Percentiles rank a stretch among this genome's conserved stretches.
Evolutionary conservation across 1,140 invertebrate species (phyloP).

Genomic region (Matsumurasca onukii): DNA sequence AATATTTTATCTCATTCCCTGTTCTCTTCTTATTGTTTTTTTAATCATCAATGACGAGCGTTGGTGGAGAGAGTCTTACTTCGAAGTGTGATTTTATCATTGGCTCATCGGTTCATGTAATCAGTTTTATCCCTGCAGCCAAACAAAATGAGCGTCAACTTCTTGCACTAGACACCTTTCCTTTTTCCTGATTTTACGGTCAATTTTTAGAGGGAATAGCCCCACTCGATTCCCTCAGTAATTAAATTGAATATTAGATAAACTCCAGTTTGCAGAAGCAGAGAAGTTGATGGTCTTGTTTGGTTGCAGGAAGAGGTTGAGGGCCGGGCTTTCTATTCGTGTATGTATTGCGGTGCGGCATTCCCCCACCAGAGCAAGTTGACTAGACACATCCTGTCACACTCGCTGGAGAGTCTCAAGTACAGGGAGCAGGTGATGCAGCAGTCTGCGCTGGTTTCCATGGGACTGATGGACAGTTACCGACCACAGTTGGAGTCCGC

Average conservation of each 20-base stretch:
- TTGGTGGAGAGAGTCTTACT: neutral
- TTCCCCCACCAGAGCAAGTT: slow-evolving; percentile 88
- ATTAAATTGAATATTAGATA: too few species aligned
- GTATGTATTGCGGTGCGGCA: slow-evolving; percentile 83
- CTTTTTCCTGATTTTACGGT: slow-evolving; percentile 38
- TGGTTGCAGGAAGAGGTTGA: slow-evolving; percentile 79
- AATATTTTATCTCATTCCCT: slow-evolving; percentile 33
- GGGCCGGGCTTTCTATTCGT: slow-evolving; percentile 52
- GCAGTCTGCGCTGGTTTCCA: slow-evolving; percentile 52
- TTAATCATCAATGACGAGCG: slow-evolving; percentile 29
- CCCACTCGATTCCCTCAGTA: too few species aligned
- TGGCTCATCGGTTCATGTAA: slow-evolving; percentile 1
- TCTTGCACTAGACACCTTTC: slow-evolving; percentile 63
- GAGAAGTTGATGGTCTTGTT: slow-evolving; percentile 89
- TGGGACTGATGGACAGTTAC: slow-evolving; percentile 44
- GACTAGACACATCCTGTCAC: slow-evolving; percentile 82
- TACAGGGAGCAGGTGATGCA: slow-evolving; percentile 68
- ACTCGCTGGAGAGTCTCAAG: slow-evolving; percentile 82
- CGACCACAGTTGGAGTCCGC: slow-evolving; percentile 47
- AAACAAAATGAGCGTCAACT: slow-evolving; percentile 96
- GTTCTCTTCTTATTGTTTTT: slow-evolving; percentile 48
- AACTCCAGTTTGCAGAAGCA: slow-evolving; percentile 34
- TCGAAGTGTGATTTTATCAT: neutral
- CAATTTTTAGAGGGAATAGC: neutral
- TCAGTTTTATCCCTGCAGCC: slow-evolving; percentile 49